Evolutionary conservation across 2,113 vertebrate genomes (phyloP).

Genomic region (Oryzias curvinotus): DNA sequence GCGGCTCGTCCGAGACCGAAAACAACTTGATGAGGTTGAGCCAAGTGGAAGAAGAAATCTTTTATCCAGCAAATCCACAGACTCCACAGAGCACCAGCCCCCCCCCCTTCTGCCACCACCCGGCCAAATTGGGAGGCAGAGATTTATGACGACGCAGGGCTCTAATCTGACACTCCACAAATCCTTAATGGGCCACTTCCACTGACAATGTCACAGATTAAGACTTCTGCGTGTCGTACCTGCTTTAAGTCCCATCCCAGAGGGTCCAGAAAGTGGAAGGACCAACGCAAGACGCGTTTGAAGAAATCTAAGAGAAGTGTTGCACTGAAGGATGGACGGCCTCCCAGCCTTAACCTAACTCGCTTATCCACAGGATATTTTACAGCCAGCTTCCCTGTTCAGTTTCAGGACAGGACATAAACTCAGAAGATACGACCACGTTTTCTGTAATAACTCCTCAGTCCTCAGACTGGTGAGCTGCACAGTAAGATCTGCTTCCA

Average conservation of each 20-base stretch:
- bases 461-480: not conserved
- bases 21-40: not conserved
- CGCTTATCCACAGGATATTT: constrained; percentile 8
- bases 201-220: constrained; percentile 76
- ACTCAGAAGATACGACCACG: not conserved
- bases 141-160: constrained; percentile 87
- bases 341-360: not conserved
- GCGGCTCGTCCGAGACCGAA: not conserved
- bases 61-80: constrained; percentile 70
- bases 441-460: no score
- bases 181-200: constrained; percentile 82
- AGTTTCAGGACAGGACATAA: not conserved
- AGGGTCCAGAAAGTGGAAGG: not conserved
- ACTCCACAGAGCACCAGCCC: constrained; percentile 47
- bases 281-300: not conserved
- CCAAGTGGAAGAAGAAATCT: constrained; percentile 72
- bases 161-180: constrained; percentile 91
- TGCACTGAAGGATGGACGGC: no score
- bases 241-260: constrained; percentile 8
- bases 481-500: constrained; percentile 21
- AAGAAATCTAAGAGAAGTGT: no score
- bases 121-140: constrained; percentile 82
- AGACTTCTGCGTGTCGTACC: constrained; percentile 33
- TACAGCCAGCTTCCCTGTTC: not conserved
- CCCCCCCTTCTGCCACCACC: constrained; percentile 68